Evolutionary conservation across 2,888 invertebrate species (phyloP), one percentile per base, ranked within the genome.

Genomic region (Nemotelus nigrinus): DNA sequence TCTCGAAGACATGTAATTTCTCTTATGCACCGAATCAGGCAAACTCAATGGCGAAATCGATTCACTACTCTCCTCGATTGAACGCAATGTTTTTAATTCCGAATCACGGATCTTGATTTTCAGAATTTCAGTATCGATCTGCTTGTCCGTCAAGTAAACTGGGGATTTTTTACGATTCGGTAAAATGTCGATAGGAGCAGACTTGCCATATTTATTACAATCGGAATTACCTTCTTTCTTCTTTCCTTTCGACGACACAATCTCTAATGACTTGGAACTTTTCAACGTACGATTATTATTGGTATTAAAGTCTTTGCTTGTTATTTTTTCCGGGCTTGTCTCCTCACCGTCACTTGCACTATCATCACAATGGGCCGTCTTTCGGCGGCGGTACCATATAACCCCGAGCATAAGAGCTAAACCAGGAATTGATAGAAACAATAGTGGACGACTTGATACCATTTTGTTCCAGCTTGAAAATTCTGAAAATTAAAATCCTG

Each of bases 361-460:
- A 91, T 77, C 45, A 67, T 93, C 93, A 92, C 90, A 91, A 85
- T 90, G 91, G 87, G 91, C 90, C 88, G 92, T 86, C 83, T 86
- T 91, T 89, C 92, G 93, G 89, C 92, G 93, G 89, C 91, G 92
- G 91, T 93, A 93, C 94, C 94, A 95, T 83, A 86, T 91, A 86
- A 94, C 91, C 83, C 93, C 93, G 87, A 94, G 89, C 84, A 94
- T 89, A 84, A 94, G 90, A 83, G 93, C 94, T 89, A 94, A 90
- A 83, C 93, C 92, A 85, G 94, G 94, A 83, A 94, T 89, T 84
- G 92, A 93, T 91, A 93, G 92, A 89, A 92, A 91, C 86, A 94
- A 89, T 85, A 94, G 87, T 88, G 93, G 94, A 86, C 92, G 91
- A 89, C 91, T 90, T 86, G 92, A 91, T 88, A 93, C 92, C 94